These are phyloP conservation scores for Ceratina calcarata DNA, from an alignment of 1,140 invertebrate genomes.

Conservation along the genomic window DNA sequence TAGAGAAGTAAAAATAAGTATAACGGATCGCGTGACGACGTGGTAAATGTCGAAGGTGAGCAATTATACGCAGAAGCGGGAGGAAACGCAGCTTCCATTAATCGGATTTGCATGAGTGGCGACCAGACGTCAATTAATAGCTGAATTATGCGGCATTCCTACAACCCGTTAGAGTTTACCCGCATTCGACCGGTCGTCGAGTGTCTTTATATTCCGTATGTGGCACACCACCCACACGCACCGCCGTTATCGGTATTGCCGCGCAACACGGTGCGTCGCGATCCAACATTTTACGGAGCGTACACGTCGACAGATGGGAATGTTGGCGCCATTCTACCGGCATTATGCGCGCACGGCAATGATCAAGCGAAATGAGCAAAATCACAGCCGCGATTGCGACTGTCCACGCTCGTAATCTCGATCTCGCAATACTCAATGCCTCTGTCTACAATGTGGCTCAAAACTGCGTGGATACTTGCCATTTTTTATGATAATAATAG, in stretches of 20 bases:
- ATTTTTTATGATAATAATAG: too few species aligned
- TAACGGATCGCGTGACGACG: neutral
- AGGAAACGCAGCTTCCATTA: slow-evolving; percentile 22
- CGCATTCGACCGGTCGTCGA: slow-evolving; percentile 6
- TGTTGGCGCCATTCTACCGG: slow-evolving; percentile 69
- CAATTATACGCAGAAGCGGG: too few species aligned
- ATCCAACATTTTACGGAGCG: slow-evolving; percentile 56
- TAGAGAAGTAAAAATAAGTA: neutral
- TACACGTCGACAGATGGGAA: slow-evolving; percentile 66
- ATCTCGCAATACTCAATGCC: neutral
- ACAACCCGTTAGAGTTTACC: slow-evolving; percentile 28
- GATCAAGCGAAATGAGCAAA: slow-evolving; percentile 29
- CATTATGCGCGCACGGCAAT: slow-evolving; percentile 29
- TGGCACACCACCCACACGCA: slow-evolving; percentile 28
- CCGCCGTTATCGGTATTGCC: neutral
- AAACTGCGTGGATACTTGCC: too few species aligned
- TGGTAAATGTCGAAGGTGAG: slow-evolving; percentile 37
- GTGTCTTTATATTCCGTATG: slow-evolving; percentile 17
- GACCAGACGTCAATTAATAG: slow-evolving; percentile 56
- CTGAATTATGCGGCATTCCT: slow-evolving; percentile 58
- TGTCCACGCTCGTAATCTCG: neutral
- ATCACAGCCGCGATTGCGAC: slow-evolving; percentile 1
- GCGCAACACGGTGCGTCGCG: neutral
- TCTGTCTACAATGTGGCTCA: too few species aligned
- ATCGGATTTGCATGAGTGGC: slow-evolving; percentile 50